Conservation (phyloP, 1,140 invertebrate species). For the Neotoxoptera formosana region DNA sequence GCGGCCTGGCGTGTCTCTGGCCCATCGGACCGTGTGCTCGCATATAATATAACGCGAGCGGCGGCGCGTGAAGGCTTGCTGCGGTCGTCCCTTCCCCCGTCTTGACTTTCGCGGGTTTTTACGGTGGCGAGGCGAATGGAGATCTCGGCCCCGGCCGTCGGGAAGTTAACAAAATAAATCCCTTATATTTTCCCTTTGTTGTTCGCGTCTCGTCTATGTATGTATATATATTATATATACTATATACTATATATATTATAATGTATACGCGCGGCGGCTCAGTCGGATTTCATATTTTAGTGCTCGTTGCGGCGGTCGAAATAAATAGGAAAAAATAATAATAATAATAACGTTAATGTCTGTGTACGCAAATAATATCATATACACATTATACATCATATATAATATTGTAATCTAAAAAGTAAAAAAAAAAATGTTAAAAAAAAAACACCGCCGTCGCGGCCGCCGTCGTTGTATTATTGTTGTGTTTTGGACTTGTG, state of each 20-base stretch:
- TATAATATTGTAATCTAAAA: slow-evolving; percentile 11
- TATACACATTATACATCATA: not conserved
- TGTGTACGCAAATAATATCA: not conserved
- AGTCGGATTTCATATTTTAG: slow-evolving; percentile 6
- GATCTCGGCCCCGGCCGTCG: slow-evolving; percentile 10
- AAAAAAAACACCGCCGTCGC: not conserved
- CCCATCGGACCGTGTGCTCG: slow-evolving; percentile 36
- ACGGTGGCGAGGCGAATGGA: not conserved
- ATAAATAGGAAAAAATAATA: not conserved
- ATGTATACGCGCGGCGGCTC: no score
- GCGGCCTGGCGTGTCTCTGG: not conserved
- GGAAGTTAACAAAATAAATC: slow-evolving; percentile 34
- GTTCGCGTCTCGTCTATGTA: not conserved
- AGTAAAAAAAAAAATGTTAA: not conserved
- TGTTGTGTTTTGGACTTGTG: slow-evolving; percentile 33
- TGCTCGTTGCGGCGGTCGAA: not conserved
- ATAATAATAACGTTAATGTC: not conserved
- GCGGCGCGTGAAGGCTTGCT: not conserved
- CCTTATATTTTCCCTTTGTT: slow-evolving; percentile 11
- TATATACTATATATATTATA: not conserved
- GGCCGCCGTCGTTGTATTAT: slow-evolving; percentile 6
- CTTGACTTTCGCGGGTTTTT: slow-evolving; percentile 36
- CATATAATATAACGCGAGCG: slow-evolving; percentile 39
- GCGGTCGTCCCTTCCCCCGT: not conserved
- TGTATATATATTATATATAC: no score